A percentile compares a stretch with the other conserved stretches of the same genome.
Evolutionary conservation across 37 sponge, comb jelly and placozoan genomes (phyloP).

Genomic region (Agelas oroides): DNA sequence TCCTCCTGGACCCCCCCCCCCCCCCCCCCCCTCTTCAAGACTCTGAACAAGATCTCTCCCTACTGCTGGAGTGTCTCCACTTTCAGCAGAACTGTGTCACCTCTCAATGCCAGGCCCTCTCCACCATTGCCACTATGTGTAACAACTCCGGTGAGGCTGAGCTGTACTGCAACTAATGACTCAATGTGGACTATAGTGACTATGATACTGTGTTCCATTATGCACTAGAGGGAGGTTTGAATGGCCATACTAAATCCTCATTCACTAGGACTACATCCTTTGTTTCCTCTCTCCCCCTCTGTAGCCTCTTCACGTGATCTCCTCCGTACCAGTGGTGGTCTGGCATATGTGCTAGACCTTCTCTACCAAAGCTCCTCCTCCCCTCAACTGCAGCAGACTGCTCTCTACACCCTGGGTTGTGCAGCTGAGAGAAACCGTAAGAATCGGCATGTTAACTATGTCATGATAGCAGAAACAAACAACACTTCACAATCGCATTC

Average conservation of each 20-base stretch:
- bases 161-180: no score
- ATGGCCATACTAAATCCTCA: no score
- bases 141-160: conserved; percentile 8
- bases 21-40: conserved; percentile 18
- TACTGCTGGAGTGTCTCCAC: conserved; percentile 60
- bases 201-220: no score
- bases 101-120: conserved; percentile 57
- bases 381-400: conserved; percentile 22
- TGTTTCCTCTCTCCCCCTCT: no score
- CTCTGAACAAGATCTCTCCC: conserved; percentile 33
- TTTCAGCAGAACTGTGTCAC: conserved; percentile 18
- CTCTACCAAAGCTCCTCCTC: conserved; percentile 3
- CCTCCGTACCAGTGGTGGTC: conserved; percentile 27
- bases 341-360: conserved; percentile 17
- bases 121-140: conserved; percentile 74
- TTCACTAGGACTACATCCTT: no score
- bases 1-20: no score
- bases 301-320: conserved; percentile 6
- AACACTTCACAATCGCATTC: no score
- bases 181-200: no score
- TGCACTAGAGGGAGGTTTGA: no score
- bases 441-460: background rate
- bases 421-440: conserved; percentile 42
- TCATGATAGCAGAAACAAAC: no score
- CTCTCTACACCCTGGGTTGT: conserved; percentile 59